A percentile compares a stretch with the other conserved stretches of the same genome.
These are phyloP conservation scores for Panagrolaimus sp. DNA, from an alignment of 1,140 invertebrate species.

Conservation along the genomic window DNA sequence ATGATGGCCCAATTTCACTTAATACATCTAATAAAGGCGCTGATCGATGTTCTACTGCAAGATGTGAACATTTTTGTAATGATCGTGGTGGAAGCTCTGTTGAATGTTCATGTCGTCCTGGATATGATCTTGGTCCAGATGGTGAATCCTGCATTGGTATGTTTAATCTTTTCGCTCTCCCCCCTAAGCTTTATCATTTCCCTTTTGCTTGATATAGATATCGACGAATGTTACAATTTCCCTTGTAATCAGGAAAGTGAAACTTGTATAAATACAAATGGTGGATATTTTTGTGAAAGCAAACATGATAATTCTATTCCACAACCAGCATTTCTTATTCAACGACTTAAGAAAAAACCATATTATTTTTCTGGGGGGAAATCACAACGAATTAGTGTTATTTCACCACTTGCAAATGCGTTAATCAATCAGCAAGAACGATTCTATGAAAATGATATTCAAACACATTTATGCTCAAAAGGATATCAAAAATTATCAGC, in stretches of 20 bases:
- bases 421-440: not conserved
- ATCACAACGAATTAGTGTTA: too few species aligned
- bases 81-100: constrained; percentile 42
- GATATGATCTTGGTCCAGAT: constrained; percentile 50
- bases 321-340: not conserved
- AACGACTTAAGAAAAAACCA: not conserved
- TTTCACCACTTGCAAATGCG: too few species aligned
- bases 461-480: not conserved
- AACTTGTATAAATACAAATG: too few species aligned
- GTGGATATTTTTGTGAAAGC: too few species aligned
- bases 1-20: too few species aligned
- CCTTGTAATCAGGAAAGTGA: too few species aligned
- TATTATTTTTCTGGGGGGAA: not conserved
- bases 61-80: constrained; percentile 53
- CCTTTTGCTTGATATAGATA: not conserved
- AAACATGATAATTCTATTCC: too few species aligned
- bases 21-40: not conserved
- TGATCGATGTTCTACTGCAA: constrained; percentile 27
- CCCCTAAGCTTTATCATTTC: not conserved
- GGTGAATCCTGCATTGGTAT: constrained; percentile 49
- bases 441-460: constrained; percentile 2
- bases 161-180: constrained; percentile 11
- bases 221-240: too few species aligned
- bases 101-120: constrained; percentile 49
- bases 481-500: not conserved